These are phyloP conservation scores for Sebastes alutus DNA, from an alignment of 2,797 vertebrate species.

Conservation along the genomic window DNA sequence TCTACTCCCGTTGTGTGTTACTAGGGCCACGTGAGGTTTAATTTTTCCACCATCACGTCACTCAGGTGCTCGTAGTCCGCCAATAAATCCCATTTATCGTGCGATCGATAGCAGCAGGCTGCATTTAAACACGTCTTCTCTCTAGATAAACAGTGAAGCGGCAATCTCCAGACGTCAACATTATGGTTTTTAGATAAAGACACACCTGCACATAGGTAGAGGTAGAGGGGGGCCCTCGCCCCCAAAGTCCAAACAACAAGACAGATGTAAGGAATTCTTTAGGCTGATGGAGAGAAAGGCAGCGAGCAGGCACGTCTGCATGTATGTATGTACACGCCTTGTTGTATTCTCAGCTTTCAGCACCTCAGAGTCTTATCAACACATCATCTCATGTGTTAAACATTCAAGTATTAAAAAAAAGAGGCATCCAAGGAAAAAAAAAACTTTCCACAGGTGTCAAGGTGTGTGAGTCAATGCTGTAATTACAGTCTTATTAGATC, in stretches of 20 bases:
- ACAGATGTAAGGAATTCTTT: slow-evolving; percentile 59
- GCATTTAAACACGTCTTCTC: background rate
- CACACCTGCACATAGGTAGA: slow-evolving; percentile 45
- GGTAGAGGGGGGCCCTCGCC: background rate
- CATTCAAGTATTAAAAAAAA: slow-evolving; percentile 8
- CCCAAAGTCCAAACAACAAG: slow-evolving; percentile 66
- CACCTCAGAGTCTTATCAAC: slow-evolving; percentile 18
- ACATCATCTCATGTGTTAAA: slow-evolving; percentile 14
- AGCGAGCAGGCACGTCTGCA: background rate
- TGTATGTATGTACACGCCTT: slow-evolving; percentile 25
- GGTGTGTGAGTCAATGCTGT: background rate
- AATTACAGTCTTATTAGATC: background rate
- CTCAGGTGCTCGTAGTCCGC: background rate
- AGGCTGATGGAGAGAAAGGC: slow-evolving; percentile 27
- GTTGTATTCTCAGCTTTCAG: slow-evolving; percentile 34
- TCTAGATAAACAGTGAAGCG: background rate
- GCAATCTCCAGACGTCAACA: slow-evolving; percentile 17
- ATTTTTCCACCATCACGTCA: slow-evolving; percentile 37
- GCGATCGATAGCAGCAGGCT: background rate
- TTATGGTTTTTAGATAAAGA: slow-evolving; percentile 46
- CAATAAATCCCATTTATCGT: slow-evolving; percentile 1
- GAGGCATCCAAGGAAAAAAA: background rate
- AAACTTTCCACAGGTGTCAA: background rate
- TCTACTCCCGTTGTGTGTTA: slow-evolving; percentile 5
- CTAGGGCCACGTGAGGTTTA: background rate